Conservation (phyloP, 64 coral and sea anemone species). For the Stichodactyla mertensii region DNA sequence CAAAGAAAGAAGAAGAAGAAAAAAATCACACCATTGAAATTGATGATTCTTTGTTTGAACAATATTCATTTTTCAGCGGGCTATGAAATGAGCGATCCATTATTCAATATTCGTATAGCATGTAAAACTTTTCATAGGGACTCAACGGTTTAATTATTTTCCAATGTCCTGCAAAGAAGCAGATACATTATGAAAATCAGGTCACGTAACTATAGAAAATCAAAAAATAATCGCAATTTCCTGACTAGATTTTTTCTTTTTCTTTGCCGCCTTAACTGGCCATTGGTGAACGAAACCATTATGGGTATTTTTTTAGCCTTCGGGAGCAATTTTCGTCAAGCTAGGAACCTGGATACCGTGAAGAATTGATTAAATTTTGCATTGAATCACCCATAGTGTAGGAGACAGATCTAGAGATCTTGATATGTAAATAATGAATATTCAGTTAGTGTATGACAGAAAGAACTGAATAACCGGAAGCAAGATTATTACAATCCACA, state of each 20-base stretch:
- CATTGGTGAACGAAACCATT: not conserved
- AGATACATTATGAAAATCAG: not conserved
- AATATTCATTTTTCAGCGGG: slow-evolving; percentile 1
- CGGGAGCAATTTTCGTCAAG: not conserved
- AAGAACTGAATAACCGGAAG: not conserved
- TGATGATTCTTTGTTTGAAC: not conserved
- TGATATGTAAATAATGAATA: not conserved
- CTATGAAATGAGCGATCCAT: not conserved
- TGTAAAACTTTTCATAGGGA: not conserved
- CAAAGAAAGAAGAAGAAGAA: not conserved
- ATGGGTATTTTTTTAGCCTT: not conserved
- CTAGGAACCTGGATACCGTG: not conserved
- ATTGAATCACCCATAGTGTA: not conserved
- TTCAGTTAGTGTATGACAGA: not conserved
- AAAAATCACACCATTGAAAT: not conserved
- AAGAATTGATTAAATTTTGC: not conserved
- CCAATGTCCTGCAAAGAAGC: not conserved
- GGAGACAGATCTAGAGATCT: not conserved
- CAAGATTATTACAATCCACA: not conserved
- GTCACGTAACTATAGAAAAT: not conserved
- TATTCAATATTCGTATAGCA: not conserved
- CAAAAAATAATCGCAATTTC: not conserved
- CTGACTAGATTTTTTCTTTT: not conserved
- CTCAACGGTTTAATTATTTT: not conserved
- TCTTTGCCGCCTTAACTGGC: not conserved